Base-by-base conservation (phyloP, 2,797 vertebrate genomes). In the Chromobotia macracanthus region DNA sequence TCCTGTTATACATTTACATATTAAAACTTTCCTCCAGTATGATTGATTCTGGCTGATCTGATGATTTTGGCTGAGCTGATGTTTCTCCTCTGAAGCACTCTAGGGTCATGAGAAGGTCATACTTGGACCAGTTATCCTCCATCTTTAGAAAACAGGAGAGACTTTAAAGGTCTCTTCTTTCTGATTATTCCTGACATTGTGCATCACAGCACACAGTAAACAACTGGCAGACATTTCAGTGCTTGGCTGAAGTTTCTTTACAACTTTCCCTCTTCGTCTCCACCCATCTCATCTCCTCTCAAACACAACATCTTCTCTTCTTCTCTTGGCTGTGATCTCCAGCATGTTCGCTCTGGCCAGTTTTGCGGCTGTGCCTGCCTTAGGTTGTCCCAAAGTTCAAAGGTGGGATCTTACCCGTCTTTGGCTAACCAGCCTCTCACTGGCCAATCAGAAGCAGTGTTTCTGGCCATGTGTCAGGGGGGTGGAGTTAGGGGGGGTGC, bases 321-420 rank as follows among this genome's bases (percentile, higher is more conserved):
- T 64, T 86, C 85, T 63, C 21, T 66, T 48, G 38, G 28, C 9
- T 5, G n/a, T 82, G 19, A 64, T 78, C 71, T 80, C 3, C 75
- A 16, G 0, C 15, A 13, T 31, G 73, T 10, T 58, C 88, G 77
- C 83, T 82, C 86, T 89, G 93, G 93, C 68, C 92, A 93, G 94
- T 94, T 91, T 93, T 94, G 92, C 93, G 95, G 92, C 96, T 96
- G 96, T 97, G 96, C 96, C 97, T 97, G 96, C 94, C 96, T 98
- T 97, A 97, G 97, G 96, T 97, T 93, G 96, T 95, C 95, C 95
- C 96, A 13, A 50, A 86, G 75, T 94, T 92, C 92, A 80, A 41
- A 86, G 89, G 90, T 95, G 95, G 96, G 95, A 96, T 96, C 96
- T 97, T 97, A 98, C 96, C 96, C 96, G 96, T 98, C 97, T 94